Base-by-base conservation (phyloP, 2,797 vertebrate genomes). In the Amniataba percoides region DNA sequence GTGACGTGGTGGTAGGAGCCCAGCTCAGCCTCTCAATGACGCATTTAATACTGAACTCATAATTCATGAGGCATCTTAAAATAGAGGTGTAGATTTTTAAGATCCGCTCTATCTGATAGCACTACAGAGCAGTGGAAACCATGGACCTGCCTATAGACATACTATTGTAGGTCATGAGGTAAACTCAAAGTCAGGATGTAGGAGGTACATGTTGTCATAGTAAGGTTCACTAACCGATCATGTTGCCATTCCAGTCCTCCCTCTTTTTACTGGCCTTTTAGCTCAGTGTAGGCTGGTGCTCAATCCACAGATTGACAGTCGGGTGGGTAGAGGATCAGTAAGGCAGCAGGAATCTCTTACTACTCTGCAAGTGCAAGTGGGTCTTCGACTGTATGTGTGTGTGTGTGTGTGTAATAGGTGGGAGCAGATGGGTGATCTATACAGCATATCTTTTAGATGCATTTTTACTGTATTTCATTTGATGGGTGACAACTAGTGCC, bases 41-140 rank as follows among this genome's bases (percentile, higher is more conserved):
- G 88, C 93, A 94, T 80, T 89, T 85, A 74, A 84, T 82, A 82
- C 77, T 64, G 61, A 65, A 72, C 73, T 56, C 68, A 89, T 90
- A 92, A 92, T 89, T 86, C 75, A 93, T 81, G 61, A 84, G 73
- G 68, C 57, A 64, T 83, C 86, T 82, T 81, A 84, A 93, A 91
- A 93, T 94, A 93, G 89, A 53, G 56, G 57, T 31, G 66, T 58
- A 39, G 46, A 59, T 77, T 81, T 78, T 83, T 27, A 36, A 74
- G 21, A 77, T 36, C 27, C 75, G 42, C 53, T 55, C 43, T 53
- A n/a, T 43, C 55, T 56, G 64, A 85, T 15, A 71, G n/a, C 42
- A 8, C 19, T 31, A 62, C 51, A 40, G 56, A 78, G 56, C 6
- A 51, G 51, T 4, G 25, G 56, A 42, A 79, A 59, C 27, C 77